Evolutionary conservation across 2,888 invertebrate genomes (phyloP).

Genomic region (Eubasilissa splendida): DNA sequence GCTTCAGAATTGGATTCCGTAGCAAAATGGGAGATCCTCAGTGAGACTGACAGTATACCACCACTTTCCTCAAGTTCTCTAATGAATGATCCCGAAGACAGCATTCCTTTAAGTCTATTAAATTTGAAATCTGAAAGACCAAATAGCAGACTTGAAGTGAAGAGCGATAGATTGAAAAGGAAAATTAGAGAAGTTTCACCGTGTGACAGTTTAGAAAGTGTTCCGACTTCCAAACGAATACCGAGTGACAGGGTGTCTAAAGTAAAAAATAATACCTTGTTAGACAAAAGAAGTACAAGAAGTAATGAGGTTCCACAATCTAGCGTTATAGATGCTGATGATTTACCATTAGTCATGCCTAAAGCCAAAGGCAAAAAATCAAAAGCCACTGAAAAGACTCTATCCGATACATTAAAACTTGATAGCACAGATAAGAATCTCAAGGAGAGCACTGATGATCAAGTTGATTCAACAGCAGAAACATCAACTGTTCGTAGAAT

Average conservation of each 20-base stretch:
- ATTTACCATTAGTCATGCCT: conserved; percentile 44
- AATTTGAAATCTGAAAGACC: conserved; percentile 67
- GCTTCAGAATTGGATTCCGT: conserved; percentile 62
- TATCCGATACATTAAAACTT: neutral
- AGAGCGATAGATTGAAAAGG: conserved; percentile 69
- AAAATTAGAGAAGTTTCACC: conserved; percentile 74
- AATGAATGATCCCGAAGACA: conserved; percentile 74
- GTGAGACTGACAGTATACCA: conserved; percentile 76
- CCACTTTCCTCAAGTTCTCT: conserved; percentile 67
- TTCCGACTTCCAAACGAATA: conserved; percentile 68
- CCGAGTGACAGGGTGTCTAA: conserved; percentile 63
- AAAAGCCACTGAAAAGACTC: conserved; percentile 32
- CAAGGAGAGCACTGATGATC: conserved; percentile 26
- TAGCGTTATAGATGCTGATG: conserved; percentile 46
- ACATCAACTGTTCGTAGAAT: conserved; percentile 36
- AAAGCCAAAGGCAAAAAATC: conserved; percentile 34
- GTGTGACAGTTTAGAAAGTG: conserved; percentile 74
- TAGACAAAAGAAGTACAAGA: conserved; percentile 44
- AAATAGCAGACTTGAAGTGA: conserved; percentile 64
- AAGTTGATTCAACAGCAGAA: conserved; percentile 20
- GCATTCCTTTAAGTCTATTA: conserved; percentile 72
- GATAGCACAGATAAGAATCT: conserved; percentile 7
- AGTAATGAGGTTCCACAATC: conserved; percentile 36
- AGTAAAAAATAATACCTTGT: conserved; percentile 23
- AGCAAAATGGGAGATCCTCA: conserved; percentile 74